These are phyloP conservation scores for Chromoteleia sp. DNA, from an alignment of 2,888 invertebrate species.

Conservation along the genomic window DNA sequence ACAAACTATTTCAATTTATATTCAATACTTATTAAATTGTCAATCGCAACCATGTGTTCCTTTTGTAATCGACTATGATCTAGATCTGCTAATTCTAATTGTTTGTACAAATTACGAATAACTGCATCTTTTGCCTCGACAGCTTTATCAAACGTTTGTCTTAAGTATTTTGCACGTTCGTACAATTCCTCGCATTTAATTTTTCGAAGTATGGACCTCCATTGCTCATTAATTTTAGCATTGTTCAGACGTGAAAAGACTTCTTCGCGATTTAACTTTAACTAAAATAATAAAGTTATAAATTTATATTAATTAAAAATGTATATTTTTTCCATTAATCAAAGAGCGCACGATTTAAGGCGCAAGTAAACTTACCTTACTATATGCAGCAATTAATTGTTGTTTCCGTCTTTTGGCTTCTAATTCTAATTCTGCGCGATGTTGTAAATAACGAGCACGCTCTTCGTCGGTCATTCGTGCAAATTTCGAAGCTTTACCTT, in stretches of 20 bases:
- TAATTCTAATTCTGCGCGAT: slow-evolving; percentile 92
- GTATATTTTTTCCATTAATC: no score
- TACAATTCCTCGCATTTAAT: slow-evolving; percentile 91
- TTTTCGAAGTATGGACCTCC: slow-evolving; percentile 91
- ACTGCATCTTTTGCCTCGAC: slow-evolving; percentile 89
- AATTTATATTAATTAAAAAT: no score
- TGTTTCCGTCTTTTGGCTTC: slow-evolving; percentile 92
- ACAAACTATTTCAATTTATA: no score
- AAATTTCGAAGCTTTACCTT: slow-evolving; percentile 90
- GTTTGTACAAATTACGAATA: slow-evolving; percentile 87
- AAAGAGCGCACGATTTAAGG: no score
- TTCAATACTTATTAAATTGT: slow-evolving; percentile 78
- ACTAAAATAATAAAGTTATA: slow-evolving; percentile 85
- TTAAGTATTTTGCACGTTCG: slow-evolving; percentile 88
- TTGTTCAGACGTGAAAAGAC: slow-evolving; percentile 91
- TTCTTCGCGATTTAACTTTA: slow-evolving; percentile 93
- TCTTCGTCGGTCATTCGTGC: slow-evolving; percentile 95
- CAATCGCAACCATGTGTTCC: slow-evolving; percentile 89
- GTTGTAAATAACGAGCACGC: slow-evolving; percentile 91
- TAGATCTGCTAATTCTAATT: slow-evolving; percentile 89
- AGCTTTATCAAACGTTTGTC: slow-evolving; percentile 87
- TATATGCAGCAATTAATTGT: slow-evolving; percentile 91
- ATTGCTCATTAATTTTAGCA: slow-evolving; percentile 94
- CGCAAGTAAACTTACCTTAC: slow-evolving; percentile 89
- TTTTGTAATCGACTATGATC: slow-evolving; percentile 91